These are phyloP conservation scores for Drosophila repletoides DNA, from an alignment of 1,140 invertebrate species.

Conservation along the genomic window DNA sequence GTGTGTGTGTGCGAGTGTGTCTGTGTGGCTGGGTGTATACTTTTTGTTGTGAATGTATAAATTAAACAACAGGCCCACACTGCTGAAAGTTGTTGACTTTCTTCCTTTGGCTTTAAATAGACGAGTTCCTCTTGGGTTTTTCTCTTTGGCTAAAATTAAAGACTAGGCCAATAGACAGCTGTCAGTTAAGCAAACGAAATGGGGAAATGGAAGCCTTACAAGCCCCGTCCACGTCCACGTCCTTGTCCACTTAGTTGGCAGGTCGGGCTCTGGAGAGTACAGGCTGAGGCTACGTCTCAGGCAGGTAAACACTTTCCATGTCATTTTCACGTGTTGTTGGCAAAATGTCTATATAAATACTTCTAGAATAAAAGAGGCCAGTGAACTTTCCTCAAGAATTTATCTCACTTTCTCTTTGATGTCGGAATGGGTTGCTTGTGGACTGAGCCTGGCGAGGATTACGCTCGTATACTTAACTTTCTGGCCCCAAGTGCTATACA, in stretches of 20 bases:
- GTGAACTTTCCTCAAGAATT: slow-evolving; percentile 18
- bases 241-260: slow-evolving; percentile 24
- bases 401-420: slow-evolving; percentile 26
- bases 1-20: slow-evolving; percentile 14
- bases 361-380: slow-evolving; percentile 11
- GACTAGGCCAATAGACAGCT: slow-evolving; percentile 19
- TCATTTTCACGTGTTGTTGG: slow-evolving; percentile 27
- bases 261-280: slow-evolving; percentile 26
- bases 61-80: slow-evolving; percentile 62
- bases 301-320: slow-evolving; percentile 46
- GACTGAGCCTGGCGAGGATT: no score
- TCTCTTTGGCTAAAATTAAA: slow-evolving; percentile 62
- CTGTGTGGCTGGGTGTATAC: slow-evolving; percentile 9
- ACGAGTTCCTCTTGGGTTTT: no score
- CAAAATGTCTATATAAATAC: slow-evolving; percentile 30
- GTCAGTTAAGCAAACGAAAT: not conserved
- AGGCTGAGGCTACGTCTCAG: no score
- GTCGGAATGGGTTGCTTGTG: slow-evolving; percentile 12
- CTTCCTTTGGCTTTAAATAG: slow-evolving; percentile 38
- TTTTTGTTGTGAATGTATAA: slow-evolving; percentile 61
- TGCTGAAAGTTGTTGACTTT: slow-evolving; percentile 23
- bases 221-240: not conserved
- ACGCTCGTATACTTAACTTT: no score
- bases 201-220: not conserved
- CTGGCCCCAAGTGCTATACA: no score